These are phyloP conservation scores for Gnathonemus longibarbis DNA, from an alignment of 2,113 vertebrate genomes.

Conservation along the genomic window DNA sequence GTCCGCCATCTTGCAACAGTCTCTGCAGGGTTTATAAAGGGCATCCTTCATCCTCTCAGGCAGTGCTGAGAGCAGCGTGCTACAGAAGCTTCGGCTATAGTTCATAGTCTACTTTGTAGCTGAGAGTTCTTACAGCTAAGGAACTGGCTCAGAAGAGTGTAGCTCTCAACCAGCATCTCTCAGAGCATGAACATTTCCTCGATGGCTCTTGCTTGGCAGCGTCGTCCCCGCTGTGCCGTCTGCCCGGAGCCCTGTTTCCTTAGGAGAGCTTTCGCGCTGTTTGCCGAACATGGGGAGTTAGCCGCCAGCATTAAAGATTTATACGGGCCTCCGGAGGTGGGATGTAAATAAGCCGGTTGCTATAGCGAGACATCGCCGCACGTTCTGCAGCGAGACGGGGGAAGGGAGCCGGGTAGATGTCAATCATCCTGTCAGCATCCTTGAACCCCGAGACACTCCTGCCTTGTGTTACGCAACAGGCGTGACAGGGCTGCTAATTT, in stretches of 20 bases:
- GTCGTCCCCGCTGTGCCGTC: background rate
- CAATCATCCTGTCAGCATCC: background rate
- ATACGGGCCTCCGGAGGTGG: background rate
- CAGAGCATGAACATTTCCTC: background rate
- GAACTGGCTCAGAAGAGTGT: background rate
- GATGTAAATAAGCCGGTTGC: constrained; percentile 4
- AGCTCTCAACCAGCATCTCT: background rate
- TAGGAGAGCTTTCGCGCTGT: background rate
- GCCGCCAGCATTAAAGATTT: constrained; percentile 8
- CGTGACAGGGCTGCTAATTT: background rate
- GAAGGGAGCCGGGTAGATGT: background rate
- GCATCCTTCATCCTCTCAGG: background rate
- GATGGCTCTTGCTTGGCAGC: background rate
- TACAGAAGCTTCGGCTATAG: background rate
- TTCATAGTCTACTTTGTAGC: background rate
- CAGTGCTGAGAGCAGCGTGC: background rate
- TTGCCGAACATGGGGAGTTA: background rate
- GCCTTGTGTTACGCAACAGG: background rate
- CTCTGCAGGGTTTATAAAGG: background rate
- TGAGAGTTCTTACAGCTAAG: background rate
- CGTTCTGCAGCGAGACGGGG: background rate
- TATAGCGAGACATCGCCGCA: background rate
- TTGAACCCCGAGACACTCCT: background rate
- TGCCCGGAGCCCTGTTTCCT: background rate
- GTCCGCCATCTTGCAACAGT: background rate